Evolutionary conservation across 30 jellyfish, hydroid and myxozoan species (phyloP), one percentile per base, ranked within the genome.

Genomic region (Nemopilema nomurai): DNA sequence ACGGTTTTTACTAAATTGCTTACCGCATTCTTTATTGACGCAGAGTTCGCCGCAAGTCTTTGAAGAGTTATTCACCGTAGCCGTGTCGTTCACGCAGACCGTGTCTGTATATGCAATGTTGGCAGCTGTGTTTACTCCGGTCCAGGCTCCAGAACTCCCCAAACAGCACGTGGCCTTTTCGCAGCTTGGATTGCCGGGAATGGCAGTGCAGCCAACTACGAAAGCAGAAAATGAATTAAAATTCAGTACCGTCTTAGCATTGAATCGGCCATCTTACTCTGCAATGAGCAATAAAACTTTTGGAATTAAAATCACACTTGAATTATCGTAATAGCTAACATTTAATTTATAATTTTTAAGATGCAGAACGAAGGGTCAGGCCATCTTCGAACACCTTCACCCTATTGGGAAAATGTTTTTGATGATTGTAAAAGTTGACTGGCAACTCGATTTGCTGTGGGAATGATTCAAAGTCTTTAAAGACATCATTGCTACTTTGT

Each of bases 121-220:
- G 22, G 69, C 69, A n/a, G 69, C 18, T 19, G 49, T 16, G 7
- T 73, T 73, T 26, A 73, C 71, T 73, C 83, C 83, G 0, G 71
- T 31, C 83, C 83, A 73, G 50, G 83, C 69, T 30, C 83, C 83
- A 20, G 41, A 16, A 41, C n/a, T 49, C 3, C 83, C 83, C 22
- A 41, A n/a, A 23, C 83, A 73, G 49, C 83, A 73, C 22, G 71
- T 49, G 1, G 49, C 49, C n/a, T 33, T 73, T 0, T 0, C 49
- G 23, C 83, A 73, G 24, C 4, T 29, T 25, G 64, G 66, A 28
- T 52, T 70, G 0, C 81, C 81, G n/a, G 3, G 81, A 27, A 16
- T 29, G 7, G 4, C 26, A 19, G 22, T 28, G 81, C 81, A 71
- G 25, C 49, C 33, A 16, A 49, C 77, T 16, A 23, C 8, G 18